Evolutionary conservation across 2,888 invertebrate genomes (phyloP), one percentile per base, ranked within the genome.

Genomic region (Epinotia bilunana): DNA sequence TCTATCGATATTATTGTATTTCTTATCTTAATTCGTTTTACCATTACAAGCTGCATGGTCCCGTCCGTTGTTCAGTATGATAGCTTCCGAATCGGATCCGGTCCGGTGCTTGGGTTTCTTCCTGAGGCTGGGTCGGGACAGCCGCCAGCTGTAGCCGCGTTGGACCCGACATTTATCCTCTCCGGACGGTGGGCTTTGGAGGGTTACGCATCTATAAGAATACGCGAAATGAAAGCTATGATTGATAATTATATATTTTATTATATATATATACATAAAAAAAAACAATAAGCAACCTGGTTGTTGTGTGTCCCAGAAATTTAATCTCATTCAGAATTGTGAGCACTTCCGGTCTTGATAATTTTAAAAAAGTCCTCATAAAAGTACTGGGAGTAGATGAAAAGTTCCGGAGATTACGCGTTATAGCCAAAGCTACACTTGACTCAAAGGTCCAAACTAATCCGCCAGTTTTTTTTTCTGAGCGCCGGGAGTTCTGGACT

Each of bases 1-100:
- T 63, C 12, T 43, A 11, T 63, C 2, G 11, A n/a, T 63, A 18
- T 23, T 64, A 23, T 20, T 23, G 12, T 3, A 7, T 11, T 9
- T 43, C 43, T 3, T 49, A 20, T 63, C 20, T 20, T 46, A 18
- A 1, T 28, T 49, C 18, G 5, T 12, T 39, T 65, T 88, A 95
- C 96, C 96, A 84, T 97, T 97, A 83, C 97, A 97, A 83, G 96
- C 96, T 20, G 96, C 95, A 83, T 96, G 97, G 83, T 97, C 97
- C 65, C 96, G 94, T 62, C 96, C 96, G 84, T 97, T 97, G 81
- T 96, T 96, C 23, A 96, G 87, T 5, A 95, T 91, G n/a, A 95
- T 94, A 53, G 95, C 95, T 67, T 95, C 95, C 3, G 95, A 95
- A 78, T 94, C 93, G 0, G 95, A 95, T 0, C 95, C 95, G 13